Base-by-base conservation (phyloP, 2,113 vertebrate species). In the Rousettus leschenaultii region DNA sequence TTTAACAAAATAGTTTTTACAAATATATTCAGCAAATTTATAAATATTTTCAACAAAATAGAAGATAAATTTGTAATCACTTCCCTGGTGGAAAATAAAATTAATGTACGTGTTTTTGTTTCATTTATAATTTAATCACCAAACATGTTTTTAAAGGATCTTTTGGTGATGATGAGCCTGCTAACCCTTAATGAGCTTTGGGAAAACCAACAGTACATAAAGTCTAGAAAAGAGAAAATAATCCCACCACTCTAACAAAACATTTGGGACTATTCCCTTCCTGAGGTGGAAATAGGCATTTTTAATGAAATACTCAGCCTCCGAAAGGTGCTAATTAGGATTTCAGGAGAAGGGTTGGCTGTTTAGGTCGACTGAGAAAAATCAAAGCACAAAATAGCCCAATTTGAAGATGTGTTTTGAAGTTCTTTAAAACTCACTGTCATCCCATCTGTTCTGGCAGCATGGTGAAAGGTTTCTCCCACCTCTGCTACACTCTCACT, bases 121-220 rank as follows among this genome's bases (percentile, higher is more conserved):
- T 96, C 89, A 85, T 88, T 96, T 93, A 82, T 28, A 94, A 91
- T 73, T 66, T 73, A 95, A 96, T 94, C 95, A 92, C 40, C 82
- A 75, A 78, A 86, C 33, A 33, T 77, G 73, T 89, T 82, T 90
- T 86, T 61, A 91, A 95, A 84, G 3, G 13, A 51, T 68, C 66
- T 1, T 68, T 91, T 59, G 73, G 40, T 68, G 28, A 55, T n/a
- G 5, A 53, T 51, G 55, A 91, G 30, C 15, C 73, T 82, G 45
- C 65, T 91, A 71, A 80, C 35, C 35, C 22, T 80, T 95, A 89
- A 93, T 63, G 91, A 94, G 43, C 73, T 96, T 89, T 77, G 61
- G 53, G 82, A 80, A 91, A 94, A 82, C 65, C 35, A 55, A 85
- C 1, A 73, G 40, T 6, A 68, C 38, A 33, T 35, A 70, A 73